Percentiles rank a stretch among this genome's conserved stretches.
phyloP scores from a whole-genome alignment of 37 sponge, comb jelly and placozoan genomes.

The Mnemiopsis leidyi region DNA sequence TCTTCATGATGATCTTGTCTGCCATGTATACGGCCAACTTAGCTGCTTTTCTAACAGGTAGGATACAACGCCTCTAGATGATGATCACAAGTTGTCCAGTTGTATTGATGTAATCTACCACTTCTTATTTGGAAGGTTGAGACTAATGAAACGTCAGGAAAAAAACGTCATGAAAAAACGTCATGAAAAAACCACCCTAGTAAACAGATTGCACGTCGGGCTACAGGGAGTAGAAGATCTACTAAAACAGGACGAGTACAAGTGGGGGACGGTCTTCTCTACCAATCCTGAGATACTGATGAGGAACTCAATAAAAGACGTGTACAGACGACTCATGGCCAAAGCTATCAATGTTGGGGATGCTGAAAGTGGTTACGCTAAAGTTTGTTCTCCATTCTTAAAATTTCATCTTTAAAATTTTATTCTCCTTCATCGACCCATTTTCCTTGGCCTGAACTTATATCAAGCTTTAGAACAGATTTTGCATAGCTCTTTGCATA shows the following conservation, averaged over 20 bases:
- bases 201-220: not conserved
- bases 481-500: no score
- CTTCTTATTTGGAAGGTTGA: no score
- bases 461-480: no score
- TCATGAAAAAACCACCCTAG: not conserved
- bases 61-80: no score
- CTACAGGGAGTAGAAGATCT: not conserved
- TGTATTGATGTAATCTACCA: no score
- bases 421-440: not conserved
- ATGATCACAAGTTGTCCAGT: no score
- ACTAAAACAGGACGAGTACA: not conserved
- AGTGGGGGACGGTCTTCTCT: not conserved
- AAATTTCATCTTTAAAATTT: not conserved
- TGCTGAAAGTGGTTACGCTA: not conserved
- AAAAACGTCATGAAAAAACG: not conserved
- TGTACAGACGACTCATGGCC: not conserved
- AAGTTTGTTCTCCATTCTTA: not conserved
- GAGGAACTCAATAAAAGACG: constrained; percentile 3
- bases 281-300: constrained; percentile 9
- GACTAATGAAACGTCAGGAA: no score
- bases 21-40: constrained; percentile 16
- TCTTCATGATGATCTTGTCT: constrained; percentile 21
- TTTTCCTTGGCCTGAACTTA: not conserved
- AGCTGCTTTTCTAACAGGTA: constrained; percentile 37
- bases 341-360: not conserved